phyloP scores from a whole-genome alignment of 2,888 invertebrate genomes.

The Agrypnus murinus region DNA sequence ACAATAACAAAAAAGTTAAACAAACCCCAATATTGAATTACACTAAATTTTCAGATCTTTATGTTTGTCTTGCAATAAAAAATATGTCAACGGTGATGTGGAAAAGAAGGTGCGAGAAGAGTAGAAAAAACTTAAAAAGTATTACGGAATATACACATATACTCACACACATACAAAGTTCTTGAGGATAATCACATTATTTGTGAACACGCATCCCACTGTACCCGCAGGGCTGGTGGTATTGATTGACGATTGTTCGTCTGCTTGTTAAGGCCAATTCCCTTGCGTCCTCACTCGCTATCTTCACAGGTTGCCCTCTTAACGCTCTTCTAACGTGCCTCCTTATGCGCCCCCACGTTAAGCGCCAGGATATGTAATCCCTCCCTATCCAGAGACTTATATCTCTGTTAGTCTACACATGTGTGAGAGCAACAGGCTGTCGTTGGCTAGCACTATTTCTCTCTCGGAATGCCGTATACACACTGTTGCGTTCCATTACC shows the following conservation, averaged over 20 bases:
- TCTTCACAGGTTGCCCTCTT: slow-evolving; percentile 62
- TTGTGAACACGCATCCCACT: slow-evolving; percentile 62
- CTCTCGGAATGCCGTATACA: slow-evolving; percentile 47
- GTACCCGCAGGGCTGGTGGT: slow-evolving; percentile 59
- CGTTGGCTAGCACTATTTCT: slow-evolving; percentile 32
- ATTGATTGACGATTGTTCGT: slow-evolving; percentile 69
- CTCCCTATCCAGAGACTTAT: slow-evolving; percentile 35
- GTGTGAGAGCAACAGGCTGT: slow-evolving; percentile 60
- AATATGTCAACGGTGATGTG: too few relatives aligned
- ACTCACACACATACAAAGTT: slow-evolving; percentile 36
- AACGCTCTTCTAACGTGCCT: slow-evolving; percentile 55
- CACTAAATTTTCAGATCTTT: too few relatives aligned
- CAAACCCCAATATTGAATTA: too few relatives aligned
- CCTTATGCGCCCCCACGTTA: slow-evolving; percentile 49
- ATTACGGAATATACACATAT: slow-evolving; percentile 46
- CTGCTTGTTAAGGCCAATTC: slow-evolving; percentile 66
- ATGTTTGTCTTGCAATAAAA: too few relatives aligned
- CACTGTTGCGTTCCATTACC: slow-evolving; percentile 63
- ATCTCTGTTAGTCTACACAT: slow-evolving; percentile 55
- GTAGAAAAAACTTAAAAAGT: slow-evolving; percentile 26
- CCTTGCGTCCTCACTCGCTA: slow-evolving; percentile 62
- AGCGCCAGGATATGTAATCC: slow-evolving; percentile 44
- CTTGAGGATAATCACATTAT: slow-evolving; percentile 66
- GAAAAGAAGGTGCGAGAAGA: too few relatives aligned
- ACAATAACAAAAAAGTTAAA: slow-evolving; percentile 23